phyloP scores from a whole-genome alignment of 1,140 invertebrate genomes.

The Bombus difficillimus region DNA sequence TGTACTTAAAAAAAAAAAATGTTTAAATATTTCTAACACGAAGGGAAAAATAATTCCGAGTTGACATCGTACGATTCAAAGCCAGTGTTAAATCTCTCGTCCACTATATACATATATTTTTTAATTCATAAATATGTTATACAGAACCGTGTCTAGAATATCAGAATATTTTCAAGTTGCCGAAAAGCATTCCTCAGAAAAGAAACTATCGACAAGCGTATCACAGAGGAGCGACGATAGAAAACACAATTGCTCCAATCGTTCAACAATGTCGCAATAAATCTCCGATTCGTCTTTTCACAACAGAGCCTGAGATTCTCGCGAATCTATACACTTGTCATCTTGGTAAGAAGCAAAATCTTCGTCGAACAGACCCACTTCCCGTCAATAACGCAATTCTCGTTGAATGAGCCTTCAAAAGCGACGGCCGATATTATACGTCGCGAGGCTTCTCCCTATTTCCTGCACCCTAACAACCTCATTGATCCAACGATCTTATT shows the following conservation, averaged over 20 bases:
- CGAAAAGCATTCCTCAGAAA: no score
- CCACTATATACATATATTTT: no score
- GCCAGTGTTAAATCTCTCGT: no score
- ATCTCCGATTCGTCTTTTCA: constrained; percentile 1
- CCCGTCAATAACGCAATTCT: constrained; percentile 42
- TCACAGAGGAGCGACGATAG: neutral
- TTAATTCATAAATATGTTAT: no score
- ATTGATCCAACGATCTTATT: constrained; percentile 50
- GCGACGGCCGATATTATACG: constrained; percentile 27
- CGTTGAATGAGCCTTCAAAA: constrained; percentile 43
- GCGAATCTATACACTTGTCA: neutral
- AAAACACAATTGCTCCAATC: constrained; percentile 2
- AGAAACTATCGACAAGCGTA: no score
- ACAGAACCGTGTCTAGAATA: no score
- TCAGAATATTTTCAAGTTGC: no score
- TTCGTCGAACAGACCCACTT: constrained; percentile 25
- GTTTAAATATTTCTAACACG: no score
- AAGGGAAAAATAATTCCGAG: no score
- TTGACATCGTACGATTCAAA: no score
- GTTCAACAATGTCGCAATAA: constrained; percentile 19
- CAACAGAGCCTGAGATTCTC: neutral
- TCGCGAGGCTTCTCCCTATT: neutral
- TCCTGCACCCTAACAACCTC: constrained; percentile 40
- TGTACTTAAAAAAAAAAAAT: no score
- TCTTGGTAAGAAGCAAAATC: neutral